These are phyloP conservation scores for Capra hircus DNA, from an alignment of 2,113 vertebrate species.

Conservation along the genomic window DNA sequence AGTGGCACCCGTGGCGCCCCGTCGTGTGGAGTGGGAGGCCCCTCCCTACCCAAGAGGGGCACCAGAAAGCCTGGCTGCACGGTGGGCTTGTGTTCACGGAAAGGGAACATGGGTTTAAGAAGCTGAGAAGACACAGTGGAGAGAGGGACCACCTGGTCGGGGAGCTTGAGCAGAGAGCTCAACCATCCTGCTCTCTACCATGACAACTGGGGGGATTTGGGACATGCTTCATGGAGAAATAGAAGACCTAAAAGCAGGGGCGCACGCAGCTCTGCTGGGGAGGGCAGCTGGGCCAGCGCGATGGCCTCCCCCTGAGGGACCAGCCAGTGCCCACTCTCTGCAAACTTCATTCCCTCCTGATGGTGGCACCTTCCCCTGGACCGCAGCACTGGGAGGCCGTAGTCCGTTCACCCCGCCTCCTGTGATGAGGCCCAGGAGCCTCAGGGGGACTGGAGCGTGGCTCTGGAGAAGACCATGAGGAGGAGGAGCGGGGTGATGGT, in stretches of 20 bases:
- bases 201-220: fast-evolving
- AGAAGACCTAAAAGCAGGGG: not conserved
- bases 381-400: not conserved
- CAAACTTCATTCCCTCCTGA: not conserved
- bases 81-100: not conserved
- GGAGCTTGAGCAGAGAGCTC: not conserved
- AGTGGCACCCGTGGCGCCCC: fast-evolving
- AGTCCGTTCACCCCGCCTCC: not conserved
- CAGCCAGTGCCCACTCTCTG: not conserved
- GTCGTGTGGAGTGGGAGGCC: fast-evolving
- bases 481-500: not conserved
- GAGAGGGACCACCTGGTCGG: fast-evolving
- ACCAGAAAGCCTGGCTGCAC: not conserved
- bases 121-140: not conserved
- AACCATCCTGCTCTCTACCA: not conserved
- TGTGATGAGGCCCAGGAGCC: not conserved
- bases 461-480: not conserved
- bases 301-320: fast-evolving
- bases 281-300: not conserved
- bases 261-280: fast-evolving
- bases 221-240: not conserved
- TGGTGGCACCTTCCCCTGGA: not conserved
- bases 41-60: not conserved
- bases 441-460: fast-evolving
- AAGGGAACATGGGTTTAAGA: not conserved